Conservation (phyloP, 2,888 invertebrate species). For the Noctuana brunneofusca region DNA sequence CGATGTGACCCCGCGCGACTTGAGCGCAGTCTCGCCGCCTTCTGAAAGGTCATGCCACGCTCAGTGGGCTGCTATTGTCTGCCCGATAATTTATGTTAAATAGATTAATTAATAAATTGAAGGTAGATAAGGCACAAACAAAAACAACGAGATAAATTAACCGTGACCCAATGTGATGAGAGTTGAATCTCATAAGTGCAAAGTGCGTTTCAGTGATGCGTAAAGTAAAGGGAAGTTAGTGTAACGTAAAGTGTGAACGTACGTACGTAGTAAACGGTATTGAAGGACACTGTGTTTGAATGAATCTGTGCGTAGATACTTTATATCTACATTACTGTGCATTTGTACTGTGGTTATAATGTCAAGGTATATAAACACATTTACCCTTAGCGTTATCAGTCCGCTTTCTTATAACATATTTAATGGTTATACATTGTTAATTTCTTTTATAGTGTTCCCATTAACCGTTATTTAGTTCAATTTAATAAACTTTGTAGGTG, state of each 20-base stretch:
- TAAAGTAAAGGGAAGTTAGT: slow-evolving; percentile 5
- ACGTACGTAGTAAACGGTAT: slow-evolving; percentile 12
- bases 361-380: slow-evolving; percentile 1
- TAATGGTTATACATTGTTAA: not conserved
- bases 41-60: slow-evolving; percentile 80
- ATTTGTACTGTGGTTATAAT: slow-evolving; percentile 1
- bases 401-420: not conserved
- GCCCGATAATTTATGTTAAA: slow-evolving; percentile 39
- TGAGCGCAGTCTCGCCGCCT: slow-evolving; percentile 74
- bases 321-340: not conserved
- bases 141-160: not conserved
- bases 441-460: not conserved
- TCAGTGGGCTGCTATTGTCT: slow-evolving; percentile 42
- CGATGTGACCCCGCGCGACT: slow-evolving; percentile 78
- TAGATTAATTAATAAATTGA: slow-evolving; percentile 23
- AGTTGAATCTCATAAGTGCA: slow-evolving; percentile 12
- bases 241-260: slow-evolving; percentile 13
- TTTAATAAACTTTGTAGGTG: too few relatives aligned
- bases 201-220: slow-evolving; percentile 16
- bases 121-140: slow-evolving; percentile 9
- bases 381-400: slow-evolving; percentile 5
- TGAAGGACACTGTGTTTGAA: slow-evolving; percentile 15
- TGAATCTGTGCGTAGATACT: slow-evolving; percentile 20
- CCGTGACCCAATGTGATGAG: slow-evolving; percentile 8
- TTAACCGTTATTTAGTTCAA: too few relatives aligned